phyloP scores from a whole-genome alignment of 2,888 invertebrate genomes.

The Oscheius sp. region DNA sequence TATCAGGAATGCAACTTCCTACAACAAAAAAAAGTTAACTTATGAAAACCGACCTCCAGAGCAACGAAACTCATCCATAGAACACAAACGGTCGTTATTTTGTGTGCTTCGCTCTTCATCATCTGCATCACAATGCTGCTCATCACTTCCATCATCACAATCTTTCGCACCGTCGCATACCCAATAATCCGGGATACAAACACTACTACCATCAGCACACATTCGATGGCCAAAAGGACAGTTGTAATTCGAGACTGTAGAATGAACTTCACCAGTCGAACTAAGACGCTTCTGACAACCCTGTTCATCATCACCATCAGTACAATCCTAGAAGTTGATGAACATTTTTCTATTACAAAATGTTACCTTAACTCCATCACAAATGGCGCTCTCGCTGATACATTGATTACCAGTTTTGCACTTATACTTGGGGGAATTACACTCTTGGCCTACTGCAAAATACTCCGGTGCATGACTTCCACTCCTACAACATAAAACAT shows the following conservation, averaged over 20 bases:
- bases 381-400: constrained; percentile 21
- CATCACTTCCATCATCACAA: constrained; percentile 52
- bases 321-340: constrained; percentile 40
- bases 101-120: background rate
- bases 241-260: background rate
- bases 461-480: background rate
- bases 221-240: background rate
- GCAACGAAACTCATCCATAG: constrained; percentile 5
- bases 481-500: background rate
- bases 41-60: background rate
- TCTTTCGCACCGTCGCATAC: constrained; percentile 49
- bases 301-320: constrained; percentile 48
- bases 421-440: constrained; percentile 9
- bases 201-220: constrained; percentile 26
- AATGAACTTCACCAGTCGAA: background rate
- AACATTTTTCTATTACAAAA: too few species aligned
- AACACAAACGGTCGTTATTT: background rate
- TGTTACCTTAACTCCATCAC: constrained; percentile 34
- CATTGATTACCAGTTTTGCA: constrained; percentile 29
- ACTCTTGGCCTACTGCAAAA: background rate
- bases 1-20: constrained; percentile 40
- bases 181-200: constrained; percentile 49
- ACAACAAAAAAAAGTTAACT: background rate
- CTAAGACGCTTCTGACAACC: constrained; percentile 25
- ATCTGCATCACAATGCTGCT: constrained; percentile 26